Evolutionary conservation across 2,113 vertebrate species (phyloP).

Genomic region (Mustelus asterias): DNA sequence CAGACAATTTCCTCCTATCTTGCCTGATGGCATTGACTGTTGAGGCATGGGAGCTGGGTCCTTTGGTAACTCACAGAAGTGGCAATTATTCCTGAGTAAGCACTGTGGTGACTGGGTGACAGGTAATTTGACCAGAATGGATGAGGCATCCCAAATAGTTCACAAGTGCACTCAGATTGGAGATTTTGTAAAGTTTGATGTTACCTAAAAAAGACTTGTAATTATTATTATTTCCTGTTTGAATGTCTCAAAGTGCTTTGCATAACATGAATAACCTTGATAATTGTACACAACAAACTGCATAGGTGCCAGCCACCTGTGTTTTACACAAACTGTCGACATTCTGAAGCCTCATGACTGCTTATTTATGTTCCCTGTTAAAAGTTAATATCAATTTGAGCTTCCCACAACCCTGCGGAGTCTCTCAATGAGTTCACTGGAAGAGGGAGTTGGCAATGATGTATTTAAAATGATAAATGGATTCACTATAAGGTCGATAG

Average conservation of each 20-base stretch:
- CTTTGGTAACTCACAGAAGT: not conserved
- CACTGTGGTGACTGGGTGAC: not conserved
- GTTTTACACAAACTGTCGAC: not conserved
- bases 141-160: no score
- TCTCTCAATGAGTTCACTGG: not conserved
- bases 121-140: not conserved
- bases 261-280: no score
- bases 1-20: not conserved
- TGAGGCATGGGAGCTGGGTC: not conserved
- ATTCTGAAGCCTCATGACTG: not conserved
- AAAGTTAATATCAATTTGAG: not conserved
- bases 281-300: not conserved
- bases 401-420: not conserved
- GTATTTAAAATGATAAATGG: not conserved
- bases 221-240: not conserved
- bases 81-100: not conserved
- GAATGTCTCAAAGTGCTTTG: no score
- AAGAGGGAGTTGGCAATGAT: not conserved
- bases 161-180: not conserved
- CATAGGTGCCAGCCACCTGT: not conserved
- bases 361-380: not conserved
- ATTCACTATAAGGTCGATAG: not conserved
- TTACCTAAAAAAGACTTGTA: not conserved
- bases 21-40: not conserved
- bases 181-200: not conserved